Base-by-base conservation (phyloP, 1,140 invertebrate genomes). In the Lepidostoma basale region DNA sequence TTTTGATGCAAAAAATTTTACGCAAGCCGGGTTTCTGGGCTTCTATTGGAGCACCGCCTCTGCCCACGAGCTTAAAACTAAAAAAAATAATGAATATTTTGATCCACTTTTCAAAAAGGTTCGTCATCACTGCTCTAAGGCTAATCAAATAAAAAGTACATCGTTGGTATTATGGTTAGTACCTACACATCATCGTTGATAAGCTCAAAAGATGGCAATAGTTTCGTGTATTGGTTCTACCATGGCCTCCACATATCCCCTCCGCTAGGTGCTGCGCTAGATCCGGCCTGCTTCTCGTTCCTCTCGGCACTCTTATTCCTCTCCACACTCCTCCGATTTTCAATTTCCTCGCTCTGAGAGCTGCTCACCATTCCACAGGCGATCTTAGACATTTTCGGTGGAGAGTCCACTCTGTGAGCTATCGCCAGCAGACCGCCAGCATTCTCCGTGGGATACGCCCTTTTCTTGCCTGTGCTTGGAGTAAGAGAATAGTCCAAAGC, bases 281-380 rank as follows among this genome's bases (percentile, higher is more conserved):
- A 58, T 36, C 56, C 67, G 28, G 66, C 45, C 54, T 28, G 33
- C 1, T n/a, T 59, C 26, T 59, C 39, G 6, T 42, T 67, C 62
- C 66, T 12, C 45, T 54, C 65, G 10, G 5, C 25, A 33, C 3
- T 26, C 23, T 28, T 59, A 25, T 28, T 28, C 33, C 36, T 40
- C 18, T 58, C 68, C 16, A 39, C 23, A 6, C 20, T 28, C 14
- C 18, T 20, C n/a, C 2, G 56, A 12, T n/a, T 62, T 16, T 12
- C 20, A 16, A 22, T 14, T 59, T 70, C 40, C 49, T 73, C 64
- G 12, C 45, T 60, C 59, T 28, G 70, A 22, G 58, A 73, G 74
- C 59, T 78, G 75, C 42, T 76, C 73, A 47, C 70, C 73, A 83
- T 25, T 78, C 77, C 0, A 79, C 81, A 52, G 78, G 72, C 0